phyloP scores from a whole-genome alignment of 2,113 vertebrate genomes.

The Tachycineta bicolor region DNA sequence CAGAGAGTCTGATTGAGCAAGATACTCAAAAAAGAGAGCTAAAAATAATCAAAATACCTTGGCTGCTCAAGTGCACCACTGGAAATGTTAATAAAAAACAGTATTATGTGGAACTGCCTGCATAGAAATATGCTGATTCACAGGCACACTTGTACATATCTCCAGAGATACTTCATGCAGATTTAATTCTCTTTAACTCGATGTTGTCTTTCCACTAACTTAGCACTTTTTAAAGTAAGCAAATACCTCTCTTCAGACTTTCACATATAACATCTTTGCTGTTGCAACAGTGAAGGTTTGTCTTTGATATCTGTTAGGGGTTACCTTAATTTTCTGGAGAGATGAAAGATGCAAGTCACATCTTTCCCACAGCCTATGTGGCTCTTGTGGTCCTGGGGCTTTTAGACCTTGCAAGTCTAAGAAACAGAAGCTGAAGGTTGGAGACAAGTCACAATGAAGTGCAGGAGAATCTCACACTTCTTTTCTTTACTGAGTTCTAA shows the following conservation, averaged over 20 bases:
- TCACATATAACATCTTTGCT: neutral
- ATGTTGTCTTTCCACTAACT: neutral
- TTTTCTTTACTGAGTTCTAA: neutral
- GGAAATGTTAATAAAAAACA: neutral
- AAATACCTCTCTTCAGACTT: neutral
- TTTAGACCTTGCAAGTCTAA: neutral
- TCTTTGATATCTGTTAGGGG: neutral
- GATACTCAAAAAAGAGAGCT: neutral
- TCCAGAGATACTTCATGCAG: neutral
- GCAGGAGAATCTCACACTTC: neutral
- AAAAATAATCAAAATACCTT: slow-evolving; percentile 12
- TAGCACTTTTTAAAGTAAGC: neutral
- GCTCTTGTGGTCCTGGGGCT: neutral
- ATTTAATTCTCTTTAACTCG: neutral
- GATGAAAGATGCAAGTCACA: neutral
- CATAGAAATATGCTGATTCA: neutral
- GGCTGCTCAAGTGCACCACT: neutral
- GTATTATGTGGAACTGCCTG: neutral
- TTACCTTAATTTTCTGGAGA: neutral
- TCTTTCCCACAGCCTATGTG: neutral
- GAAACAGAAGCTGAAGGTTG: neutral
- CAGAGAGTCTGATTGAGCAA: neutral
- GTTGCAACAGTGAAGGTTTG: neutral
- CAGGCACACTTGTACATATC: neutral
- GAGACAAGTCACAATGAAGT: neutral